phyloP scores from a whole-genome alignment of 2,113 vertebrate species.

The Empidonax alnorum region DNA sequence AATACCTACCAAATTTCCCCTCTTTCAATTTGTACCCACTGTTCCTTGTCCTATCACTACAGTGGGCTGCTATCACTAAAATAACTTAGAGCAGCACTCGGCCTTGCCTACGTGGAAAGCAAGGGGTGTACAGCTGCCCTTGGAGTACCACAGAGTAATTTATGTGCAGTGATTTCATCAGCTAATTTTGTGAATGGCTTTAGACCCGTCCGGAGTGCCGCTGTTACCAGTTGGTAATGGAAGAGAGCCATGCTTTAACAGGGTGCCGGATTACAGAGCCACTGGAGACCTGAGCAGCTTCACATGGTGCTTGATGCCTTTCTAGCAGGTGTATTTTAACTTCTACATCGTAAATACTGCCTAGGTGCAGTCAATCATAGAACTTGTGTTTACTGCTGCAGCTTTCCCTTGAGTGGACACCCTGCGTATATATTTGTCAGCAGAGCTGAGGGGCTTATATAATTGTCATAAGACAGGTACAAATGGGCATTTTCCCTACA shows the following conservation, averaged over 20 bases:
- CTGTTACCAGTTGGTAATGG: too few species aligned
- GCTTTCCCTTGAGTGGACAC: neutral
- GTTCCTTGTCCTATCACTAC: accelerated
- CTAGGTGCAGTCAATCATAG: accelerated
- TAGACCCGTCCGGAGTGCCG: neutral
- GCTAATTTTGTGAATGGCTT: neutral
- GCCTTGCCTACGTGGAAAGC: accelerated
- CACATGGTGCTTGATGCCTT: accelerated
- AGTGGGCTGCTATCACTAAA: neutral
- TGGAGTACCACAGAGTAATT: neutral
- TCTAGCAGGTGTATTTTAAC: neutral
- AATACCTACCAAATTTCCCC: neutral
- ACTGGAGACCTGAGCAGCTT: neutral
- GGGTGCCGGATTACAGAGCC: accelerated
- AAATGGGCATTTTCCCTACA: neutral
- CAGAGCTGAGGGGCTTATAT: accelerated
- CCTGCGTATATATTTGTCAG: neutral
- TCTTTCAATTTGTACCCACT: neutral
- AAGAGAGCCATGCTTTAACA: accelerated
- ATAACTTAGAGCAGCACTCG: accelerated
- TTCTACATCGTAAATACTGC: neutral
- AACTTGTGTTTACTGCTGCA: neutral
- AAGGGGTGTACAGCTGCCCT: neutral
- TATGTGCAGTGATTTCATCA: neutral
- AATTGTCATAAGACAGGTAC: neutral